phyloP scores from a whole-genome alignment of 2,888 invertebrate species.

The Parelbella ahira region DNA sequence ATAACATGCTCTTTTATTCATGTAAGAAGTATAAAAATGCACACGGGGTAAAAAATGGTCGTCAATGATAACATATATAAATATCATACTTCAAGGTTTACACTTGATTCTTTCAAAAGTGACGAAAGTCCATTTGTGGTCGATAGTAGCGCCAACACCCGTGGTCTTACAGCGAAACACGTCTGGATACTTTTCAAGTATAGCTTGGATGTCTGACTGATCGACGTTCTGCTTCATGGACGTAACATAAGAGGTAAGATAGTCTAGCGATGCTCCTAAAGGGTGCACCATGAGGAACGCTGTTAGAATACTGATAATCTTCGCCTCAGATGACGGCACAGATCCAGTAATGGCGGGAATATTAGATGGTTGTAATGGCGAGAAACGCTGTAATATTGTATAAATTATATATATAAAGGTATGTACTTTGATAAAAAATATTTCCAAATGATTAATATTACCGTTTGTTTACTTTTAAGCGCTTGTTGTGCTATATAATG shows the following conservation, averaged over 20 bases:
- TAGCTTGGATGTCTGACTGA: slow-evolving; percentile 43
- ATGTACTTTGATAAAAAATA: too few relatives aligned
- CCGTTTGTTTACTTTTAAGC: slow-evolving; percentile 49
- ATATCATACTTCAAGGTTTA: too few relatives aligned
- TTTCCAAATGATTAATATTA: too few relatives aligned
- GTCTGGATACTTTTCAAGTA: slow-evolving; percentile 50
- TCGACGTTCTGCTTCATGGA: slow-evolving; percentile 49
- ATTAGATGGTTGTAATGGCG: neutral
- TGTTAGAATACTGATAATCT: slow-evolving; percentile 61
- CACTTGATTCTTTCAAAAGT: slow-evolving; percentile 51
- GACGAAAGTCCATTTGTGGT: slow-evolving; percentile 52
- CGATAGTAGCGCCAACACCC: slow-evolving; percentile 49
- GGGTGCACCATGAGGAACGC: slow-evolving; percentile 65
- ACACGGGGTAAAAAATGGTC: too few relatives aligned
- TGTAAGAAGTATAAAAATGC: too few relatives aligned
- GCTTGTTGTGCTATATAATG: slow-evolving; percentile 84
- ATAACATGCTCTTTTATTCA: too few relatives aligned
- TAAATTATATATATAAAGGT: too few relatives aligned
- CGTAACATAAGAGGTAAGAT: slow-evolving; percentile 54
- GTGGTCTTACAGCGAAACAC: slow-evolving; percentile 45
- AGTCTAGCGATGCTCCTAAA: slow-evolving; percentile 55
- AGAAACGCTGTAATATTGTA: too few relatives aligned
- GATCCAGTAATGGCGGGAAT: neutral
- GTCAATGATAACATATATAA: too few relatives aligned
- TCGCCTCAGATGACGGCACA: slow-evolving; percentile 49